Evolutionary conservation across 2,113 vertebrate genomes (phyloP).

Genomic region (Poecilia latipinna): DNA sequence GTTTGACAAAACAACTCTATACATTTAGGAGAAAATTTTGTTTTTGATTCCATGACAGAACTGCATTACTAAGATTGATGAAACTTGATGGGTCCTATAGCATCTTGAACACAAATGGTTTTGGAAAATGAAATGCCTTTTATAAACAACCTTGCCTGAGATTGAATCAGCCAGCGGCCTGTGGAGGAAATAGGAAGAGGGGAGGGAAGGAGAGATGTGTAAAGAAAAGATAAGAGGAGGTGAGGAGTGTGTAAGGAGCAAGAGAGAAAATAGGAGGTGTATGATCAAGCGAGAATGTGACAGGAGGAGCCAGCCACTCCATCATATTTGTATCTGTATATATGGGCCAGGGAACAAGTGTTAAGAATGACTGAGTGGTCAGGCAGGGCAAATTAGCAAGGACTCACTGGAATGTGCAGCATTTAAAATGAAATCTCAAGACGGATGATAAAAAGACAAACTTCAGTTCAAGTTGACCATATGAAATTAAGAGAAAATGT

Average conservation of each 20-base stretch:
- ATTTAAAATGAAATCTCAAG: background rate
- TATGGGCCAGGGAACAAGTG: constrained; percentile 4
- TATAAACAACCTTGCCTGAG: constrained; percentile 54
- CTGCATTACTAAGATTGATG: constrained; percentile 27
- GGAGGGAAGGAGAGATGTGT: background rate
- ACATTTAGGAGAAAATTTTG: constrained; percentile 12
- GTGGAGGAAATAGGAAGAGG: constrained; percentile 20
- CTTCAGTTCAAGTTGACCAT: background rate
- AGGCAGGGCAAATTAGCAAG: constrained; percentile 7
- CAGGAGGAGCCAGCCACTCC: background rate
- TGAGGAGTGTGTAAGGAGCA: background rate
- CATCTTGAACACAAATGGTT: constrained; percentile 45
- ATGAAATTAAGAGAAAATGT: constrained; percentile 1
- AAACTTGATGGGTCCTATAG: constrained; percentile 25
- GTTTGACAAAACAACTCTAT: background rate
- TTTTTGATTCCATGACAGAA: constrained; percentile 28
- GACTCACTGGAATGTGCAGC: background rate
- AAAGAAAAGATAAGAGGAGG: constrained; percentile 2
- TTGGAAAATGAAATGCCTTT: constrained; percentile 60
- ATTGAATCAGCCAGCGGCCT: constrained; percentile 58
- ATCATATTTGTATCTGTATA: constrained; percentile 10
- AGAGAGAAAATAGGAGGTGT: constrained; percentile 14
- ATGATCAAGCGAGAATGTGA: constrained; percentile 12
- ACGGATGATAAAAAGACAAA: background rate
- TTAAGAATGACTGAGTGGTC: constrained; percentile 6